Percentiles rank a stretch among this genome's conserved stretches.
Evolutionary conservation across 2,888 invertebrate species (phyloP).

Genomic region (Metallyticus violacea): DNA sequence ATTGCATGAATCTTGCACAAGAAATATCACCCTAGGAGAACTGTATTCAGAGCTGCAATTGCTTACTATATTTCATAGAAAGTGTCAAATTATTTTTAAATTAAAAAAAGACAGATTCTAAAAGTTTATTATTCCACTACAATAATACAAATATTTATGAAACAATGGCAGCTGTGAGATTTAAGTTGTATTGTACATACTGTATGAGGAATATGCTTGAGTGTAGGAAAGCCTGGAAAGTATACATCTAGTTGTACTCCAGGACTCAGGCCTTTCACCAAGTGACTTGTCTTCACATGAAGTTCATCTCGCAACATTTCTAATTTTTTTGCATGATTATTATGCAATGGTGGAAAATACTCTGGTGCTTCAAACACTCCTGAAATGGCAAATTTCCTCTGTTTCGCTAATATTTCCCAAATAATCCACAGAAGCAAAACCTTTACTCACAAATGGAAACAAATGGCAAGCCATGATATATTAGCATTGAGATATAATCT

Average conservation of each 20-base stretch:
- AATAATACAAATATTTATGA: neutral
- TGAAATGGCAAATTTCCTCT: constrained; percentile 15
- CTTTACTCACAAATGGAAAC: too few relatives aligned
- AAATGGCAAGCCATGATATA: neutral
- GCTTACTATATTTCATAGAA: too few relatives aligned
- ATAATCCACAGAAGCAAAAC: too few relatives aligned
- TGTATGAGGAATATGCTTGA: constrained; percentile 77
- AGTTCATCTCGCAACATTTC: constrained; percentile 57
- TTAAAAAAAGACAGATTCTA: too few relatives aligned
- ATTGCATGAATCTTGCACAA: too few relatives aligned
- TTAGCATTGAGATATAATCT: neutral
- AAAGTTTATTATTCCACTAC: neutral
- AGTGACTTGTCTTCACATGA: constrained; percentile 53
- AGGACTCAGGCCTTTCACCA: constrained; percentile 69
- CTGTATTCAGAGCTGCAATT: too few relatives aligned
- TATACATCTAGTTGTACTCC: constrained; percentile 66
- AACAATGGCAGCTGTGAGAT: neutral
- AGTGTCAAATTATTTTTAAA: too few relatives aligned
- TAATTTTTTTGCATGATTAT: constrained; percentile 56
- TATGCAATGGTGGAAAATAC: constrained; percentile 60
- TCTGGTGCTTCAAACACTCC: constrained; percentile 52
- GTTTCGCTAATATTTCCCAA: neutral
- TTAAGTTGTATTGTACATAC: constrained; percentile 51
- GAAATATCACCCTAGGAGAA: too few relatives aligned
- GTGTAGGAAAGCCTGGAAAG: constrained; percentile 90